phyloP scores from a whole-genome alignment of 2,888 invertebrate species.

The Baccha elongata region DNA sequence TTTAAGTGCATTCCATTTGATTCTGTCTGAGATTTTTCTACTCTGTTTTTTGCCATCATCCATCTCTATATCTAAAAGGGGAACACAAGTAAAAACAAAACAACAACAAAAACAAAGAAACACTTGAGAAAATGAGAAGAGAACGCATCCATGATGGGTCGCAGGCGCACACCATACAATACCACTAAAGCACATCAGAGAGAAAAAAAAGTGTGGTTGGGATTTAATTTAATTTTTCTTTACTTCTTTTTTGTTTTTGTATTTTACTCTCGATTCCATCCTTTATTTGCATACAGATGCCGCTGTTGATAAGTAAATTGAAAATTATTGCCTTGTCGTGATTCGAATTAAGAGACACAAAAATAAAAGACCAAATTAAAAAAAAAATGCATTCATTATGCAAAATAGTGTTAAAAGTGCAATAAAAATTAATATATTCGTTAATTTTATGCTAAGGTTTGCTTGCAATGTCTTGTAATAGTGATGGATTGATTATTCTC shows the following conservation, averaged over 20 bases:
- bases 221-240: conserved; percentile 53
- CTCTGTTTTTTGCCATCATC: neutral
- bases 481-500: too few relatives aligned
- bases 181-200: too few relatives aligned
- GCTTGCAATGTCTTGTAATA: too few relatives aligned
- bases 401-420: conserved; percentile 45
- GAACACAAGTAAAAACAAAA: neutral
- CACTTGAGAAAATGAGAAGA: neutral
- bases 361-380: neutral
- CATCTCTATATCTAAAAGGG: neutral
- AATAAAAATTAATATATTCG: conserved; percentile 36
- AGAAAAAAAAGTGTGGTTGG: conserved; percentile 39
- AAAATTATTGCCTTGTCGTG: conserved; percentile 66
- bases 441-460: neutral
- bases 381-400: conserved; percentile 22
- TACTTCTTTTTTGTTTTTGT: neutral
- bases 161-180: conserved; percentile 1
- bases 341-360: conserved; percentile 62
- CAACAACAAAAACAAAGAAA: neutral
- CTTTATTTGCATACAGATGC: conserved; percentile 69
- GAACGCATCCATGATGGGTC: conserved; percentile 25
- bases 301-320: conserved; percentile 69
- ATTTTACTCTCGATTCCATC: conserved; percentile 24
- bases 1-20: conserved; percentile 70
- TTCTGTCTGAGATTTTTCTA: conserved; percentile 22